phyloP scores from a whole-genome alignment of 2,888 invertebrate genomes.

The Ectemnius continuus region DNA sequence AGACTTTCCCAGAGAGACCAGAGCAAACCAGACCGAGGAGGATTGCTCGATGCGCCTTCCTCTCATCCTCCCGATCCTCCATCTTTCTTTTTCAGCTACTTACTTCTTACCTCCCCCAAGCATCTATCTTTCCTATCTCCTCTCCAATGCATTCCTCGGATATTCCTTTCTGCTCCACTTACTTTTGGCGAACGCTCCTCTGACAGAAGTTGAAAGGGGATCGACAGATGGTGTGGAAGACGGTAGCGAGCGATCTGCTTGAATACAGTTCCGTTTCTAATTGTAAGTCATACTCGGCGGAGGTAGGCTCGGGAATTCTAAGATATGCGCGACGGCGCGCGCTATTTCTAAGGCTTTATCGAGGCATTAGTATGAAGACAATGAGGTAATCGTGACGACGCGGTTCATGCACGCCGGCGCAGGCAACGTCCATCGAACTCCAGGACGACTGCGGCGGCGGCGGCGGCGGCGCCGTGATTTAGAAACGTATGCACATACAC shows the following conservation, averaged over 20 bases:
- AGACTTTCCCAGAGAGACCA: slow-evolving; percentile 72
- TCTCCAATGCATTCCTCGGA: slow-evolving; percentile 24
- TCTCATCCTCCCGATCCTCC: slow-evolving; percentile 36
- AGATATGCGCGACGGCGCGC: not conserved
- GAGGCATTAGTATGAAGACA: slow-evolving; percentile 69
- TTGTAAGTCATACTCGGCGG: too few relatives aligned
- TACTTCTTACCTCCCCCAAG: not conserved
- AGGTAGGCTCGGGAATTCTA: not conserved
- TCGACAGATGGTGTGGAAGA: too few relatives aligned
- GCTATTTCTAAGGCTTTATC: slow-evolving; percentile 8
- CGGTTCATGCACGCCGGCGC: slow-evolving; percentile 42
- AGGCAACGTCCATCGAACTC: slow-evolving; percentile 43
- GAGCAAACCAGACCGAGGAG: slow-evolving; percentile 59
- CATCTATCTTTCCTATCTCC: slow-evolving; percentile 33
- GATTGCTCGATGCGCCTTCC: slow-evolving; percentile 33
- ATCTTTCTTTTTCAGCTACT: slow-evolving; percentile 14
- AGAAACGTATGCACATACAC: slow-evolving; percentile 57
- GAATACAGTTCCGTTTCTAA: too few relatives aligned
- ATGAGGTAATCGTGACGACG: slow-evolving; percentile 66
- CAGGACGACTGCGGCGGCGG: slow-evolving; percentile 27
- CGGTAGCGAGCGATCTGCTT: too few relatives aligned
- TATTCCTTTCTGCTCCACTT: too few relatives aligned
- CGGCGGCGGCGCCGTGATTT: slow-evolving; percentile 51
- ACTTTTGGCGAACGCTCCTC: too few relatives aligned
- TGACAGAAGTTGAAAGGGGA: too few relatives aligned